phyloP scores from a whole-genome alignment of 1,140 invertebrate genomes.

The Hycleus cichorii region DNA sequence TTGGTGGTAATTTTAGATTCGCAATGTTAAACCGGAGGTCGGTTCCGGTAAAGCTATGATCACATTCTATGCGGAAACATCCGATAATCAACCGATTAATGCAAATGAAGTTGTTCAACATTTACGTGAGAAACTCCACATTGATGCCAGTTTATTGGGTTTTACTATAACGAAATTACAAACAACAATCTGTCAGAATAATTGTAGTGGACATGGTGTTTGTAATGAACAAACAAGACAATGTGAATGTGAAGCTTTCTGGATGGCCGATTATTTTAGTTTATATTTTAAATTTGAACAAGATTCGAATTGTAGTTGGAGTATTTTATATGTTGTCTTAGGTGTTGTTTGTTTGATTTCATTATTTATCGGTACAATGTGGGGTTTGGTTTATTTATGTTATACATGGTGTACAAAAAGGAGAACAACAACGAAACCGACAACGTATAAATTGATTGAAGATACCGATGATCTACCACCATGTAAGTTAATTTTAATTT shows the following conservation, averaged over 20 bases:
- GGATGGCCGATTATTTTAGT: slow-evolving; percentile 73
- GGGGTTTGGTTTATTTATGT: slow-evolving; percentile 63
- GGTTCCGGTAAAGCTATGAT: slow-evolving; percentile 51
- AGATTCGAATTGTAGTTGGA: slow-evolving; percentile 82
- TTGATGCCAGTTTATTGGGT: slow-evolving; percentile 65
- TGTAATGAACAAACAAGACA: slow-evolving; percentile 77
- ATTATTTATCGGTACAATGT: slow-evolving; percentile 55
- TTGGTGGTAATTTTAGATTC: slow-evolving; percentile 21
- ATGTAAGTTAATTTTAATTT: slow-evolving; percentile 38
- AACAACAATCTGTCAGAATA: slow-evolving; percentile 82
- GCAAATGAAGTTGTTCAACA: slow-evolving; percentile 37
- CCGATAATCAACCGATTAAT: slow-evolving; percentile 27
- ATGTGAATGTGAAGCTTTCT: slow-evolving; percentile 90
- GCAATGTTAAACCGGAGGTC: slow-evolving; percentile 35
- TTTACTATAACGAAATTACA: slow-evolving; percentile 67
- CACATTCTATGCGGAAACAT: slow-evolving; percentile 51
- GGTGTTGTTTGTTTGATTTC: slow-evolving; percentile 58
- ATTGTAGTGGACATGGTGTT: slow-evolving; percentile 85
- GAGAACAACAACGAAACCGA: slow-evolving; percentile 40
- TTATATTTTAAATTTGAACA: slow-evolving; percentile 50
- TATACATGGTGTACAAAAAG: slow-evolving; percentile 50
- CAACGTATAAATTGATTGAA: slow-evolving; percentile 56
- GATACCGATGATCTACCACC: slow-evolving; percentile 49
- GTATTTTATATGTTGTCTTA: slow-evolving; percentile 78
- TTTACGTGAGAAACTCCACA: slow-evolving; percentile 58